Base-by-base conservation (phyloP, 2,113 vertebrate genomes). In the Indicator maculatus region DNA sequence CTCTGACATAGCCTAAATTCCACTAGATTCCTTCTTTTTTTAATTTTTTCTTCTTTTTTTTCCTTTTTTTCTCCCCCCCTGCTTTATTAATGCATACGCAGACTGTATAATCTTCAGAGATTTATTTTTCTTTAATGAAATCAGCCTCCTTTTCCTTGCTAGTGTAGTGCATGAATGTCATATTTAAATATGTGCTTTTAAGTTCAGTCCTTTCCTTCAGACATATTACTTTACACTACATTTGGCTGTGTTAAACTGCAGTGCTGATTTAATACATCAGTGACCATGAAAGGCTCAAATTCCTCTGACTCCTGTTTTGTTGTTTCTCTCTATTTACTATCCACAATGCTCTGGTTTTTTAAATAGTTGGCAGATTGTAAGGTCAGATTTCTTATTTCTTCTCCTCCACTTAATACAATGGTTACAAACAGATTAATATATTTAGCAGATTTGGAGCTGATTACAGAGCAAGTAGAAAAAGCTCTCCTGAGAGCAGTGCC, bases 91-190 rank as follows among this genome's bases (percentile, higher is more conserved):
- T 69, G 17, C 27, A 26, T 66, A 41, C 31, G 56, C 36, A 12
- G 36, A 53, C n/a, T 52, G 24, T 41, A 83, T 38, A 36, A 41
- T 78, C 77, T 90, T 90, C 23, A 66, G 83, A 89, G 88, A 88
- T 91, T 90, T 95, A 72, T 91, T 95, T 91, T 87, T 86, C 90
- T 87, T 84, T 89, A 94, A 87, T 95, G 70, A 91, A 95, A 94
- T 85, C 75, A 90, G 55, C 73, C 73, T 94, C 23, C 73, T 84
- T 93, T 83, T 91, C 78, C 77, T 95, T 91, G 85, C 82, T 75
- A 52, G 75, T 9, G 38, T 33, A 73, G 23, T 70, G 45, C 36
- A 64, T 64, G 70, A 93, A 93, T 87, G 92, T 89, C 74, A 74
- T 88, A 85, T 94, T 95, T 91, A 93, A 94, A 95, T 88, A 86